Evolutionary conservation across 2,888 invertebrate genomes (phyloP), one percentile per base, ranked within the genome.

Genomic region (Chironomus riparius): DNA sequence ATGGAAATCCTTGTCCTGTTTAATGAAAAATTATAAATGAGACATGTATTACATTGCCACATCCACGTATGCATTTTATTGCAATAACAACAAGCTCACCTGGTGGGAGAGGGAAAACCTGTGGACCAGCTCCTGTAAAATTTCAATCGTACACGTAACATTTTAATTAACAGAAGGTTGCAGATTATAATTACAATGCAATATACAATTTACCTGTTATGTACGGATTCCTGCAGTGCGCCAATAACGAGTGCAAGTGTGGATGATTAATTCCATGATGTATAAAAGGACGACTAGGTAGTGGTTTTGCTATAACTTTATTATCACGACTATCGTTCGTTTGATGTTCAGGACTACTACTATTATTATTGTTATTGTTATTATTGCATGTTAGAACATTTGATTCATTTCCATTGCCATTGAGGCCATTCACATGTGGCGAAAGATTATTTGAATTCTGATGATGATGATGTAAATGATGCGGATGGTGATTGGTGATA

Each of bases 201-300:
- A 72, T 61, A 22, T 6, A 68, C 6, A 21, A 38, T 22, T n/a
- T 80, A 84, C 84, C 84, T 80, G 93, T 92, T 85, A 95, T 88
- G 82, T 95, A 95, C 61, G 94, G 94, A 83, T 92, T 92, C 80
- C 89, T 86, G 81, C 95, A 91, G 83, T 94, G 94, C 56, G 93
- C 91, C 81, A 94, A 86, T 78, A 92, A 85, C 12, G 92, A 89
- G 83, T 93, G 93, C 81, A 95, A 89, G 84, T 93, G 94, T 80
- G 92, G 91, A 79, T 92, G 90, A 81, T 91, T 92, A 73, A 90
- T 91, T 13, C 92, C 91, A 82, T 89, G 87, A 85, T 89, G 85
- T 82, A 87, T 82, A 86, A 89, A 83, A 82, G 86, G 89, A 78
- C 93, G 87, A 84, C 93, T 90, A 76, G 94, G 92, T 80, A 94